Conservation (phyloP, 2,113 vertebrate species). For the Ceyx cyanopectus region DNA sequence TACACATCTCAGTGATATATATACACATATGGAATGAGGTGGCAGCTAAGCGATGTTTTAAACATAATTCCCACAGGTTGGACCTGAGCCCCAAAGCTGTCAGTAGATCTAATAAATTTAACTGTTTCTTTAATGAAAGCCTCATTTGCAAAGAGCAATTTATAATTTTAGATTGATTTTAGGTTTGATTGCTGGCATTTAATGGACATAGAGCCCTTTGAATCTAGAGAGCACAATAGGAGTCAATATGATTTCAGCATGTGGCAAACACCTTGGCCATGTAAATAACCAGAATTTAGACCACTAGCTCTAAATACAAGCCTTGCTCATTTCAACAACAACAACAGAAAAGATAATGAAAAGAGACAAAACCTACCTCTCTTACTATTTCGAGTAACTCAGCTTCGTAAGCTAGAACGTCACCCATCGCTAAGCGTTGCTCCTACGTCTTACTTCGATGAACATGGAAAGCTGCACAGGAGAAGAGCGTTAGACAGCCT, state of each 20-base stretch:
- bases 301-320: not conserved
- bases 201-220: not conserved
- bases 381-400: slow-evolving; percentile 90
- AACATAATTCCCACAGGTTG: not conserved
- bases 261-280: not conserved
- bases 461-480: not conserved
- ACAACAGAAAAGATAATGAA: fast-evolving
- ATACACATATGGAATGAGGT: not conserved
- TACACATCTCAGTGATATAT: not conserved
- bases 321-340: not conserved
- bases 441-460: not conserved
- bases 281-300: not conserved
- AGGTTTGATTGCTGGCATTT: not conserved
- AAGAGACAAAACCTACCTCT: slow-evolving; percentile 77
- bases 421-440: slow-evolving; percentile 82
- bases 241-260: not conserved
- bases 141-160: not conserved
- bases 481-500: not conserved
- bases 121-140: not conserved
- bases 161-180: not conserved
- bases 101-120: not conserved
- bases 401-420: slow-evolving; percentile 86
- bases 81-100: not conserved
- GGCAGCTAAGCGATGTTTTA: not conserved
- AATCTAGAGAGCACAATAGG: not conserved